Evolutionary conservation across 2,113 vertebrate genomes (phyloP).

Genomic region (Phyllostomus discolor): DNA sequence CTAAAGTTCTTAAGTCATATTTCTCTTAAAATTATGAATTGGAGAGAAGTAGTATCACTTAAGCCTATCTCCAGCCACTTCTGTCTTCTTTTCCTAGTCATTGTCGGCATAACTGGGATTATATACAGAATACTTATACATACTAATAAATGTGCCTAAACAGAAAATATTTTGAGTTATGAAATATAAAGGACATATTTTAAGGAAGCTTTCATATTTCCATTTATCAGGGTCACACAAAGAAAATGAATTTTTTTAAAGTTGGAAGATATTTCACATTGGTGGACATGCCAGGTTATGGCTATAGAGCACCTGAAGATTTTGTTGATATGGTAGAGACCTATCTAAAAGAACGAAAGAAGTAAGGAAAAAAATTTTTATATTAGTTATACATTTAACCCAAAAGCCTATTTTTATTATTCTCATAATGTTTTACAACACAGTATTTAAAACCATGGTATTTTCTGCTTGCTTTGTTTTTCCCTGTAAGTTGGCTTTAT

Average conservation of each 20-base stretch:
- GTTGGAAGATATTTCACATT: slow-evolving; percentile 90
- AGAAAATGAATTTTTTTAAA: slow-evolving; percentile 97
- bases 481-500: background rate
- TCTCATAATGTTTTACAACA: background rate
- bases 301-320: slow-evolving; percentile 89
- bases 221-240: slow-evolving; percentile 91
- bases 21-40: slow-evolving; percentile 26
- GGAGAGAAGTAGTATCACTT: background rate
- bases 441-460: background rate
- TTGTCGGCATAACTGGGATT: background rate
- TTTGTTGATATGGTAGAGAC: slow-evolving; percentile 95
- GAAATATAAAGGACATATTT: slow-evolving; percentile 18
- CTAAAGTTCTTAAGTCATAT: slow-evolving; percentile 5
- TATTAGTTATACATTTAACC: background rate
- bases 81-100: background rate
- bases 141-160: slow-evolving; percentile 23
- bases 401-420: background rate
- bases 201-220: slow-evolving; percentile 7
- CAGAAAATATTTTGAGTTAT: slow-evolving; percentile 26
- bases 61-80: background rate
- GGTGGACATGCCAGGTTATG: slow-evolving; percentile 98
- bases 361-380: slow-evolving; percentile 79
- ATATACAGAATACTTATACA: background rate
- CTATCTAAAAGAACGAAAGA: slow-evolving; percentile 88
- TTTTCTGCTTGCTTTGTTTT: background rate